Conservation (phyloP, 2,888 invertebrate species). For the Coelopa pilipes region DNA sequence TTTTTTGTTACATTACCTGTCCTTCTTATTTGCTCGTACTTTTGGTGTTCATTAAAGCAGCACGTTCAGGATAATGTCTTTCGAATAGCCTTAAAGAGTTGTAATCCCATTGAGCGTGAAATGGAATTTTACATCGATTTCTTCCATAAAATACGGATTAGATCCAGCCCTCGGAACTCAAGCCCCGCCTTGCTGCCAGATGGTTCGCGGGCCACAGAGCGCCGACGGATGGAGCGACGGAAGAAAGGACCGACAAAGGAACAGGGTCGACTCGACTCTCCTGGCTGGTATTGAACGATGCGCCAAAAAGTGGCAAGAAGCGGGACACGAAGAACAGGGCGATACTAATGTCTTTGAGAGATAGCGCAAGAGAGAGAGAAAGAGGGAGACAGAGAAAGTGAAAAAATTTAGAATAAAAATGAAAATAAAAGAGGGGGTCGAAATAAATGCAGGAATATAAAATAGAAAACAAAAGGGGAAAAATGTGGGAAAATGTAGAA, state of each 20-base stretch:
- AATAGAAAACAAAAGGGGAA: too few relatives aligned
- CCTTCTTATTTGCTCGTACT: too few relatives aligned
- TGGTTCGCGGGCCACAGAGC: too few relatives aligned
- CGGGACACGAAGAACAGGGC: slow-evolving; percentile 96
- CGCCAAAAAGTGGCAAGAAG: slow-evolving; percentile 99
- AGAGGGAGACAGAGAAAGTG: slow-evolving; percentile 9
- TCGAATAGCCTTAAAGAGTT: neutral
- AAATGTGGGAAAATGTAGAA: too few relatives aligned
- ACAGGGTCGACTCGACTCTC: slow-evolving; percentile 46
- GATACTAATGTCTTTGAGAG: slow-evolving; percentile 94
- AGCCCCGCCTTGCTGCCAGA: too few relatives aligned
- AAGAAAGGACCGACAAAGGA: too few relatives aligned
- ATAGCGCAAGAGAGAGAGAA: slow-evolving; percentile 70
- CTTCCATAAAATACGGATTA: slow-evolving; percentile 14
- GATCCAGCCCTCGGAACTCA: neutral
- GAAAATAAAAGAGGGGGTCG: neutral
- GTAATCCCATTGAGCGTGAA: neutral
- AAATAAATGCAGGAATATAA: neutral
- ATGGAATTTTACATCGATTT: slow-evolving; percentile 3
- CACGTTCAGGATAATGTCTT: neutral
- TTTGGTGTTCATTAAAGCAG: too few relatives aligned
- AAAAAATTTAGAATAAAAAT: neutral
- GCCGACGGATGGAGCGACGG: too few relatives aligned
- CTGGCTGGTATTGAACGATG: slow-evolving; percentile 70
- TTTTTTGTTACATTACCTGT: too few relatives aligned